Evolutionary conservation across 2,888 invertebrate genomes (phyloP).

Genomic region (Epinotia ramella): DNA sequence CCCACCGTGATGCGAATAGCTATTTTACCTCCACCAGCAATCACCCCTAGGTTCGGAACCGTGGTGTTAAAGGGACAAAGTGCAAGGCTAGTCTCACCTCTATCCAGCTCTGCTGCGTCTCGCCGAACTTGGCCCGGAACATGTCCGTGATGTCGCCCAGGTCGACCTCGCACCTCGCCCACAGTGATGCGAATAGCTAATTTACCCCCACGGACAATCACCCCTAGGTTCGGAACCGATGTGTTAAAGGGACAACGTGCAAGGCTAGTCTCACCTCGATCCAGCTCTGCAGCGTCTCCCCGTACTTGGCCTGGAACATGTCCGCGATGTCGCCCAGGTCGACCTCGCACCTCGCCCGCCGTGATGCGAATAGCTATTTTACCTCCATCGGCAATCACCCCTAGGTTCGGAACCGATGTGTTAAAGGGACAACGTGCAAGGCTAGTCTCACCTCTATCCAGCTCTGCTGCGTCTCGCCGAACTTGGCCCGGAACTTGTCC

Average conservation of each 20-base stretch:
- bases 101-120: conserved; percentile 91
- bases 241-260: too few species aligned
- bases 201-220: too few species aligned
- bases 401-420: too few species aligned
- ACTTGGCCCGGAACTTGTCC: conserved; percentile 89
- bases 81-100: conserved; percentile 73
- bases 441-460: conserved; percentile 87
- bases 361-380: conserved; percentile 88
- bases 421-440: too few species aligned
- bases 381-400: too few species aligned
- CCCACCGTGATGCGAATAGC: conserved; percentile 92
- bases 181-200: conserved; percentile 90
- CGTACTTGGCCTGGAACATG: conserved; percentile 90
- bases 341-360: conserved; percentile 91
- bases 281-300: conserved; percentile 91
- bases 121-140: conserved; percentile 90
- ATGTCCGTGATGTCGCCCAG: conserved; percentile 93
- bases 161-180: conserved; percentile 92
- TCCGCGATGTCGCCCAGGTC: conserved; percentile 94
- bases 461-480: conserved; percentile 91
- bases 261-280: conserved; percentile 84
- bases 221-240: too few species aligned
- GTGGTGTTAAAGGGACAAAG: too few species aligned
- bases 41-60: too few species aligned
- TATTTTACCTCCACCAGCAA: too few species aligned